Evolutionary conservation across 2,888 invertebrate genomes (phyloP), one percentile per base, ranked within the genome.

Genomic region (Synanthedon myopaeformis): DNA sequence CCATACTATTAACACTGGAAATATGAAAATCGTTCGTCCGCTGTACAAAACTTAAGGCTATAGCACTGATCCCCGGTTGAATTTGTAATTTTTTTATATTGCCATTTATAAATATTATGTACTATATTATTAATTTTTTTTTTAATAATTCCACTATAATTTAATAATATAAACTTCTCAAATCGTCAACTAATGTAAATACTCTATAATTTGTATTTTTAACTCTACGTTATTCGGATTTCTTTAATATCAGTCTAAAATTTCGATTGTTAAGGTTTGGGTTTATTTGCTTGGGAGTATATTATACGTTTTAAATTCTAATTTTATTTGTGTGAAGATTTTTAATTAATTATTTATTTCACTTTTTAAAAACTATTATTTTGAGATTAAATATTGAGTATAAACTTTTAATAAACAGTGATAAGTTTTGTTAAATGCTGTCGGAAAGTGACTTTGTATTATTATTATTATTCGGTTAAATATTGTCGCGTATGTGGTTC

Each of bases 111-210:
- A 53, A 66, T 68, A 72, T 67, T 67, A 67, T 23, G 23, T 23
- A 23, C 23, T 23, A 69, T 70, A 69, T 68, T 73, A 71, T 74
- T 72, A 71, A 68, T 59, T 23, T 4, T 23, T 23, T 69, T 69
- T 65, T 63, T 65, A 12, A 66, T 69, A 70, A 69, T 53, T 64
- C 35, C 58, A 64, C 63, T 66, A 59, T 64, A 53, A 53, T 52
- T 58, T 63, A 63, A 56, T 56, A 64, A 62, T 72, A 86, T 87
- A 87, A 87, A 87, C 82, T 86, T 87, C 81, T 85, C 82, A 87
- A 87, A 86, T 82, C 66, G 61, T 86, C 86, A 87, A 87, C 87
- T 87, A 87, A 86, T 86, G 87, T 87, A 87, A 86, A 87, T 87
- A 86, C 80, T 72, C 82, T 85, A 74, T 82, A 70, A 70, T 78